Evolutionary conservation across 2,113 vertebrate species (phyloP).

Genomic region (Elephas maximus): DNA sequence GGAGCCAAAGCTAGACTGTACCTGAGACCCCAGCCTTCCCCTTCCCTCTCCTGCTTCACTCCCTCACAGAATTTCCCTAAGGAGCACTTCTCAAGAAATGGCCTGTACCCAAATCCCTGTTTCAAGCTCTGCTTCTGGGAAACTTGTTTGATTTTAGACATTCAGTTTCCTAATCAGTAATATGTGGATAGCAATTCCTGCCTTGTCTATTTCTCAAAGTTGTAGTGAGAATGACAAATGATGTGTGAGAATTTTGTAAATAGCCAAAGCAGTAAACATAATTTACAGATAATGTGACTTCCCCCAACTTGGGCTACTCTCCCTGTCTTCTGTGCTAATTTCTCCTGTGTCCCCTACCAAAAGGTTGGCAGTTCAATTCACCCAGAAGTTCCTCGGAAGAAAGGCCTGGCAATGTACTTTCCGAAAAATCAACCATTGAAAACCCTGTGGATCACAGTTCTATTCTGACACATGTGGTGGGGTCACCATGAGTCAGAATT

Average conservation of each 20-base stretch:
- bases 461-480: neutral
- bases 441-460: neutral
- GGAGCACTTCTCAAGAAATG: neutral
- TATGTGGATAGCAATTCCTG: neutral
- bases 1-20: neutral
- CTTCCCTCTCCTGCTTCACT: neutral
- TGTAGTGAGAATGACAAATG: neutral
- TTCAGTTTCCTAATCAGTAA: neutral
- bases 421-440: neutral
- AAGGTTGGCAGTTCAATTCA: neutral
- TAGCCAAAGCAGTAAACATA: constrained; percentile 13
- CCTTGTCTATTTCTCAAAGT: constrained; percentile 1
- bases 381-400: neutral
- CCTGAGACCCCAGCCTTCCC: neutral
- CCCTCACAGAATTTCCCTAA: neutral
- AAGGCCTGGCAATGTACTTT: neutral
- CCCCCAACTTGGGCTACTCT: neutral
- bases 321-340: neutral
- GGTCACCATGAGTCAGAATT: neutral
- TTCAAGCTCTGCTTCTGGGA: neutral
- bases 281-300: neutral
- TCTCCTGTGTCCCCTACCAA: too few relatives aligned
- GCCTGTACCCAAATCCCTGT: neutral
- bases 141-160: neutral
- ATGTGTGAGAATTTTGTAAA: constrained; percentile 39